These are phyloP conservation scores for Philotrypesis tridentata DNA, from an alignment of 1,140 invertebrate species.

Conservation along the genomic window DNA sequence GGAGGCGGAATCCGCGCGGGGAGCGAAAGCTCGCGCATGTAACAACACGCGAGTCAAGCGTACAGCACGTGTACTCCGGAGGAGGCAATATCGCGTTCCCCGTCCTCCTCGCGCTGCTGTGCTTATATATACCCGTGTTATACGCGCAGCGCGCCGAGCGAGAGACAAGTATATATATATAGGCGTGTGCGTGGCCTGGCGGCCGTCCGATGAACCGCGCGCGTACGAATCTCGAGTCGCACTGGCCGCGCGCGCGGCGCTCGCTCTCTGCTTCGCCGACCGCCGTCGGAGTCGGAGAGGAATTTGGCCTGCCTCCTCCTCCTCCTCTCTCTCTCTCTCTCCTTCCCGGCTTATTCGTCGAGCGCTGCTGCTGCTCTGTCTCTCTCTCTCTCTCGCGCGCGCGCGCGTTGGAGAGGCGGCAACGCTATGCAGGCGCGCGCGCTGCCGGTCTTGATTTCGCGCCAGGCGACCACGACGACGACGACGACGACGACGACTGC, in stretches of 20 bases:
- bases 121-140: not conserved
- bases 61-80: too few relatives aligned
- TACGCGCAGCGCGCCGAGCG: too few relatives aligned
- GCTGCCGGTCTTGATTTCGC: slow-evolving; percentile 37
- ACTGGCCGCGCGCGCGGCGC: slow-evolving; percentile 30
- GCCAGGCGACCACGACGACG: too few relatives aligned
- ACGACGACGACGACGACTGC: not conserved
- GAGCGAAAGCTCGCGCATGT: too few relatives aligned
- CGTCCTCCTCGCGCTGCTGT: too few relatives aligned
- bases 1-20: too few relatives aligned
- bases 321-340: slow-evolving; percentile 22
- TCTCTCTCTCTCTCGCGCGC: slow-evolving; percentile 18
- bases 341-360: too few relatives aligned
- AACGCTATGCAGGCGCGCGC: not conserved
- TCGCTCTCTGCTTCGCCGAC: slow-evolving; percentile 16
- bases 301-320: slow-evolving; percentile 48
- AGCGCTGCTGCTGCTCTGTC: too few relatives aligned
- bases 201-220: slow-evolving; percentile 42
- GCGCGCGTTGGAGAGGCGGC: not conserved
- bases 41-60: too few relatives aligned
- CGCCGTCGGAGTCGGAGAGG: too few relatives aligned
- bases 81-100: too few relatives aligned
- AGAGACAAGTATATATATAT: too few relatives aligned
- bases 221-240: slow-evolving; percentile 52
- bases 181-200: not conserved